Evolutionary conservation across 2,113 vertebrate species (phyloP), one percentile per base, ranked within the genome.

Genomic region (Verasper variegatus): DNA sequence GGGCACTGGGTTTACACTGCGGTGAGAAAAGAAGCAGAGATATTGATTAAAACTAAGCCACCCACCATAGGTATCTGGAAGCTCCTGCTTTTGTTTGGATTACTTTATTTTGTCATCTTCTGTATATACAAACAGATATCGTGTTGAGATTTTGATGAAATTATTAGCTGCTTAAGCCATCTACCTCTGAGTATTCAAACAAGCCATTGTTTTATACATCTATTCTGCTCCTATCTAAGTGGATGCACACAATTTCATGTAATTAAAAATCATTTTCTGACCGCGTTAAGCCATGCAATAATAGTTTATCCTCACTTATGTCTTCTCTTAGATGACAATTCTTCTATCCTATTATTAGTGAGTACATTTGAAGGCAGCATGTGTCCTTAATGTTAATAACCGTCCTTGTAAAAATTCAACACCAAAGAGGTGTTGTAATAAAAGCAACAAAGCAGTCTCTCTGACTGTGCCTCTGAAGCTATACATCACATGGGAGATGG

Each of bases 1-100:
- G 85, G 79, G 65, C 78, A 59, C 45, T 58, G 35, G 42, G 40
- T 54, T 72, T 47, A 51, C 24, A 64, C 56, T 62, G 59, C 66
- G 68, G 52, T 14, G 5, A 71, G 56, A 26, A 68, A 71, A 70
- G 56, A 71, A 81, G 69, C 63, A 51, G 63, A 58, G 42, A 31
- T 84, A 87, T 88, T 81, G 85, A 87, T 82, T 76, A 8, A 62
- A 60, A 23, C 7, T 65, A 58, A 83, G 67, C 71, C 71, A 55
- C 64, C 64, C 68, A 81, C 55, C 31, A 13, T n/a, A 45, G 58
- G 61, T 61, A 66, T 70, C 4, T 1, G 12, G 23, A 66, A 78
- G 64, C 63, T 57, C 5, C 24, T 20, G 52, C 35, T 55, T 26
- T 69, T 72, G 42, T 80, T 79, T 68, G 21, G 17, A 71, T 23